These are phyloP conservation scores for Autographa gamma DNA, from an alignment of 2,888 invertebrate genomes.

Conservation along the genomic window DNA sequence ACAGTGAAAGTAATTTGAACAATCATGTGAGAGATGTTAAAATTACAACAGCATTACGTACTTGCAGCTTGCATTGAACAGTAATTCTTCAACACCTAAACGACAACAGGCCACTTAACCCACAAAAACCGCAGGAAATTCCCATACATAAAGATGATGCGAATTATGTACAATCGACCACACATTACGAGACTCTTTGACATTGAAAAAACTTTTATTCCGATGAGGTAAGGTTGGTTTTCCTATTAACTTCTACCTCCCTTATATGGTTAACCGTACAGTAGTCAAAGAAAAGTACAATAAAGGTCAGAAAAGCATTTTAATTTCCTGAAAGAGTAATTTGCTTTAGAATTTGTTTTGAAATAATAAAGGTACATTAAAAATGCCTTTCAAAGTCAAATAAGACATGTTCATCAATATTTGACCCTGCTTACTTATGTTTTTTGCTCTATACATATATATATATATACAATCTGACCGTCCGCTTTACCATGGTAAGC, in stretches of 20 bases:
- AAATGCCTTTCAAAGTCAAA: too few species aligned
- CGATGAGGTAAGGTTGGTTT: background rate
- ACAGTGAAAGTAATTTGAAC: background rate
- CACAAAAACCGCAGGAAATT: constrained; percentile 45
- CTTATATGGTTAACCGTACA: background rate
- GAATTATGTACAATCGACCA: constrained; percentile 9
- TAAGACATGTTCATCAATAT: background rate
- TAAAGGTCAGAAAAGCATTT: background rate
- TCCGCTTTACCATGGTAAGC: constrained; percentile 44
- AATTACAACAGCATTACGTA: background rate
- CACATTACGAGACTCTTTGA: background rate
- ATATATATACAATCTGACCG: constrained; percentile 15
- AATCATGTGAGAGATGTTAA: background rate
- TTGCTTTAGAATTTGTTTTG: too few species aligned
- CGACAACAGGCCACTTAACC: constrained; percentile 10
- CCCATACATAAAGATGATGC: constrained; percentile 34
- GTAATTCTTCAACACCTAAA: constrained; percentile 3
- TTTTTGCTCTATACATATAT: constrained; percentile 7
- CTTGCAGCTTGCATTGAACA: background rate
- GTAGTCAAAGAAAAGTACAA: background rate
- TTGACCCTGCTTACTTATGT: background rate
- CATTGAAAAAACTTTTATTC: constrained; percentile 2
- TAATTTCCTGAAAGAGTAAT: too few species aligned
- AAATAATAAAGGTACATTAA: too few species aligned
- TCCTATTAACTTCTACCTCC: background rate